Percentiles rank a stretch among this genome's conserved stretches.
These are phyloP conservation scores for Parasteatoda lunata DNA, from an alignment of 2,888 invertebrate species.

Conservation along the genomic window DNA sequence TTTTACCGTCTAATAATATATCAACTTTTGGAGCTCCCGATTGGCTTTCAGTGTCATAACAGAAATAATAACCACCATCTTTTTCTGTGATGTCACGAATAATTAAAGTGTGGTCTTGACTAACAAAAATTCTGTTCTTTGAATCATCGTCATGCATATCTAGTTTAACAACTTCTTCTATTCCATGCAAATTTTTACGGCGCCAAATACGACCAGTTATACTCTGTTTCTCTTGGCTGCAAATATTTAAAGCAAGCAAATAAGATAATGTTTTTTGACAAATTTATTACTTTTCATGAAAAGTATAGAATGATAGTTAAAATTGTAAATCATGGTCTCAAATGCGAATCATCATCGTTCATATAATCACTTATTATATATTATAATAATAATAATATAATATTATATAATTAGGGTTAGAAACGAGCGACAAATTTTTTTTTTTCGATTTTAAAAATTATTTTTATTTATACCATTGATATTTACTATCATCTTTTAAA, in stretches of 20 bases:
- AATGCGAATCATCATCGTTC: too few relatives aligned
- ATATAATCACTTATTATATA: too few relatives aligned
- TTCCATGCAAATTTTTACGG: conserved; percentile 23
- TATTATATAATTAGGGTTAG: too few relatives aligned
- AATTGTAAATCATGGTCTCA: too few relatives aligned
- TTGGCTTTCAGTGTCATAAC: conserved; percentile 34
- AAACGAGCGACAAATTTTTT: too few relatives aligned
- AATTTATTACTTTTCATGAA: background rate
- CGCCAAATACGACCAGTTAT: conserved; percentile 46
- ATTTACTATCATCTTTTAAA: too few relatives aligned
- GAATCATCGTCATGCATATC: conserved; percentile 61
- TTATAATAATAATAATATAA: too few relatives aligned
- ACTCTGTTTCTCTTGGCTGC: conserved; percentile 20
- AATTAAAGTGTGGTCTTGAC: conserved; percentile 42
- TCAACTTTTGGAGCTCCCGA: conserved; percentile 35
- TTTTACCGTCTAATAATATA: conserved; percentile 50
- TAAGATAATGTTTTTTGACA: background rate
- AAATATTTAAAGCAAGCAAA: background rate
- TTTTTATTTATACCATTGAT: too few relatives aligned
- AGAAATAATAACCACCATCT: conserved; percentile 55
- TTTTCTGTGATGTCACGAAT: conserved; percentile 27
- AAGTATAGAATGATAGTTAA: background rate
- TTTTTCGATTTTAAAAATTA: too few relatives aligned
- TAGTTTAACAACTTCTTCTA: conserved; percentile 20
- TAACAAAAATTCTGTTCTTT: conserved; percentile 47